Evolutionary conservation across 2,888 invertebrate species (phyloP), one percentile per base, ranked within the genome.

Genomic region (Epirrhoe tristata): DNA sequence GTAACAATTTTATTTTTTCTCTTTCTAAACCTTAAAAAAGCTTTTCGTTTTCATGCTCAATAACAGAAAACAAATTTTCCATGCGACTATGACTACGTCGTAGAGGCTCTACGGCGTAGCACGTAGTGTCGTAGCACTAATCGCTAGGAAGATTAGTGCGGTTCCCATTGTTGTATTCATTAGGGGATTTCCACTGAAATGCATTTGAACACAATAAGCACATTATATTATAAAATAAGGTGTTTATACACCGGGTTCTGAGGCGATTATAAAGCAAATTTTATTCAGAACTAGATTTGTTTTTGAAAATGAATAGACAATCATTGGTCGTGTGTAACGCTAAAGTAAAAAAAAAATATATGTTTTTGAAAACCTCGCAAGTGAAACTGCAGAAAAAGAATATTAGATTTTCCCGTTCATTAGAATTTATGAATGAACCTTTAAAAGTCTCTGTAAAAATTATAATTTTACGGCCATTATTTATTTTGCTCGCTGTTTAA

Each of bases 121-220:
- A 46, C 77, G 81, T 82, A 80, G 81, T 24, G 24, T 24, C 74
- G 69, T 85, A 86, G 83, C 81, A 82, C 84, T 88, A 88, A 88
- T 87, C 85, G 84, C 85, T 83, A 83, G 82, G 84, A 80, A 85
- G 88, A 88, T 88, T 88, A 87, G 85, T 81, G 80, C 71, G 63
- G 68, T 62, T 72, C 74, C 24, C 74, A 76, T 79, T 83, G 79
- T 79, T 75, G 77, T 80, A 75, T 75, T 73, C 74, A 70, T 75
- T 58, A 70, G 69, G 63, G 73, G 63, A 66, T 76, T 76, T 72
- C 67, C 62, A 58, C 54, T 67, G 69, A 69, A 71, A 69, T 77
- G 76, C 71, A 72, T 67, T 72, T 60, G 51, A 61, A 66, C 16
- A 60, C 43, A 43, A 65, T 52, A 60, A 24, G 39, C 16, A 34